Base-by-base conservation (phyloP, 2,888 invertebrate species). In the Parthenolecanium corni region DNA sequence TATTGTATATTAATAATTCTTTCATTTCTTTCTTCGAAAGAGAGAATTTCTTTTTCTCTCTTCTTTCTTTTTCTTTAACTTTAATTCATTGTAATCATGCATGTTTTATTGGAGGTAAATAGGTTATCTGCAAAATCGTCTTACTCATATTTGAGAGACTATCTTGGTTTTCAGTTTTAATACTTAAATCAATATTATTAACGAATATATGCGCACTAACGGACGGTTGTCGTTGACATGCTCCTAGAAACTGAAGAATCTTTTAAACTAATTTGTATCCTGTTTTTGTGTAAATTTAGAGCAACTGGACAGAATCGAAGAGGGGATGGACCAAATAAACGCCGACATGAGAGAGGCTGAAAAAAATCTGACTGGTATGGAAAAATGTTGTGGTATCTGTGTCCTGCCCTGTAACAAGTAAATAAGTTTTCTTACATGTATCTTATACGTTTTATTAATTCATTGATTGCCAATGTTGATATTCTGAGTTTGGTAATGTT, bases 321-420 rank as follows among this genome's bases (percentile, higher is more conserved):
- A 96, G 79, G 97, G 97, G 46, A 95, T 99, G 94, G 98, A 98
- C 78, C 95, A 96, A 78, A 99, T 99, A 78, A 98, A 99, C 78
- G 88, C 92, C 68, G 98, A 99, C 76, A 99, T 99, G 98, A 85
- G 87, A 72, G 97, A 98, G 76, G 98, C 98, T 18, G 98, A 99
- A 78, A 97, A 98, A 78, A 97, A 98, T 77, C 82, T 99, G 71
- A 96, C 96, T 69, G 97, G 97, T 68, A 94, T 99, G 94, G 98
- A 99, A 79, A 98, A 98, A 77, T 98, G 97, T 77, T 98, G 98
- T 76, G 97, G 97, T 65, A 84, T 98, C 72, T 98, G 97, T 78
- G 94, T 94, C 65, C 82, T 97, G 72, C 98, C 97, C 46, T 98
- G 98, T 82, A 93, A 94, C 80, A 96, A 95, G 95, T 95, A 80